Percentiles rank a stretch among this genome's conserved stretches.
These are phyloP conservation scores for Drepana falcataria DNA, from an alignment of 2,888 invertebrate species.

Conservation along the genomic window DNA sequence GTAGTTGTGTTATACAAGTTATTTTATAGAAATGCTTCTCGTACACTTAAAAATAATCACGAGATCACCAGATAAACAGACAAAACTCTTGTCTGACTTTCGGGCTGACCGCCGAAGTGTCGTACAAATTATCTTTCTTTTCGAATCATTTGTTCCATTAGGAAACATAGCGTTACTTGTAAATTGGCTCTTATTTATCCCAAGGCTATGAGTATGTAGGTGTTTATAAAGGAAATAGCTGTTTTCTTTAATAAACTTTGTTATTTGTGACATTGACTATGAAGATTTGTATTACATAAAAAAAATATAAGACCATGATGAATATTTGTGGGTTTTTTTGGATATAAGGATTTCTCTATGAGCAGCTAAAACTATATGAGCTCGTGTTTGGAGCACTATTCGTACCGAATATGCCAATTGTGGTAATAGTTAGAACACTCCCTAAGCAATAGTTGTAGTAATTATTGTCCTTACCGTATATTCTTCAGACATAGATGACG, in stretches of 20 bases:
- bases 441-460: no score
- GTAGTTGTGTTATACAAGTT: not conserved
- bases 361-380: no score
- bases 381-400: no score
- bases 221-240: not conserved
- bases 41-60: not conserved
- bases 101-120: not conserved
- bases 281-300: no score
- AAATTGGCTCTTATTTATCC: constrained; percentile 3
- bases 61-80: not conserved
- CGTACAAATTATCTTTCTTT: not conserved
- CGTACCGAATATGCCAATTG: no score
- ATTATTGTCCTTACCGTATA: constrained; percentile 29
- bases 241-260: no score
- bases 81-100: not conserved
- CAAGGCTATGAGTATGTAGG: constrained; percentile 1
- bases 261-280: no score
- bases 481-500: constrained; percentile 39
- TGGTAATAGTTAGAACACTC: no score
- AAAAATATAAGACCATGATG: no score
- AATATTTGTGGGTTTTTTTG: no score
- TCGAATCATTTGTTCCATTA: constrained; percentile 3
- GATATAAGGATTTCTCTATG: no score
- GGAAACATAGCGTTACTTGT: not conserved
- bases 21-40: not conserved